A percentile compares a stretch with the other conserved stretches of the same genome.
Evolutionary conservation across 1,140 invertebrate species (phyloP).

Genomic region (Drosophila teissieri): DNA sequence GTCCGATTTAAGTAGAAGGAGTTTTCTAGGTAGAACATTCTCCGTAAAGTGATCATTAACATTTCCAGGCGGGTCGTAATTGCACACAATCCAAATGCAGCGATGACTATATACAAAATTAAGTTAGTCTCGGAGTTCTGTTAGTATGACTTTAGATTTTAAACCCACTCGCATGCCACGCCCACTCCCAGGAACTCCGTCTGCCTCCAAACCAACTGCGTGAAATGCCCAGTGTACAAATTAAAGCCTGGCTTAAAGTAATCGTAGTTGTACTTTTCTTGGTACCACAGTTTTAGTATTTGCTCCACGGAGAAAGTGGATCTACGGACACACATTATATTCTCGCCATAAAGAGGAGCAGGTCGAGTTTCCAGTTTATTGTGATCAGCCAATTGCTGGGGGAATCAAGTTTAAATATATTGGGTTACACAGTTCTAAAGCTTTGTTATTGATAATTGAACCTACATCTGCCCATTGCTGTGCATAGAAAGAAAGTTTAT

Average conservation of each 20-base stretch:
- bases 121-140: too few relatives aligned
- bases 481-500: constrained; percentile 28
- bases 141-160: too few relatives aligned
- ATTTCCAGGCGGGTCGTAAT: constrained; percentile 92
- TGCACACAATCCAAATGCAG: constrained; percentile 87
- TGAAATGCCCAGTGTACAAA: constrained; percentile 87
- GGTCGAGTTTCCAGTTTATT: constrained; percentile 62
- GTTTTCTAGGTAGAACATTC: constrained; percentile 86
- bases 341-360: constrained; percentile 62
- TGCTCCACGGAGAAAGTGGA: constrained; percentile 10
- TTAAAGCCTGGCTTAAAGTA: constrained; percentile 76
- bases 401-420: background rate
- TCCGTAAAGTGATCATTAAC: constrained; percentile 87
- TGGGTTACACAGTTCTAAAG: too few relatives aligned
- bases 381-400: constrained; percentile 47
- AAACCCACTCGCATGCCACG: constrained; percentile 72
- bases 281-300: constrained; percentile 87
- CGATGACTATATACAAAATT: background rate
- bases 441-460: background rate
- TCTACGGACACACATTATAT: constrained; percentile 85
- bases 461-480: constrained; percentile 67
- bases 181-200: constrained; percentile 90
- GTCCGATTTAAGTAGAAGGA: background rate
- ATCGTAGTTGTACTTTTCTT: constrained; percentile 87
- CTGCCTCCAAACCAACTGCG: constrained; percentile 90